These are phyloP conservation scores for Podarcis lilfordi DNA, from an alignment of 2,797 vertebrate species.

Conservation along the genomic window DNA sequence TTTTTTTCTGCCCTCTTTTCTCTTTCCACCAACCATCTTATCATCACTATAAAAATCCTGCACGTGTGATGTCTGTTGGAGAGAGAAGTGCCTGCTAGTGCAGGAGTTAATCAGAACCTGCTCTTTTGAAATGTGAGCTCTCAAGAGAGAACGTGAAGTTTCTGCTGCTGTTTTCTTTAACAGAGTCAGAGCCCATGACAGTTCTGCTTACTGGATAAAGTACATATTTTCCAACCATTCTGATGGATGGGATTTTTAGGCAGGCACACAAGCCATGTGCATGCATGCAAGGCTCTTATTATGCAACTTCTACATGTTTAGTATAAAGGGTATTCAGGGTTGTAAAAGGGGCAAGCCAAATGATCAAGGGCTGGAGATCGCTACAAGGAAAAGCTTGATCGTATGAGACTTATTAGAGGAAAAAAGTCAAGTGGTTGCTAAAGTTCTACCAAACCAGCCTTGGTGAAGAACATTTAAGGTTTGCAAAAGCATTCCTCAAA, in stretches of 20 bases:
- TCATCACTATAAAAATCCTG: background rate
- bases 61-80: background rate
- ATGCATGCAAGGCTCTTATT: too few relatives aligned
- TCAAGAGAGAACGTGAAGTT: background rate
- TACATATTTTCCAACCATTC: background rate
- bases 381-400: background rate
- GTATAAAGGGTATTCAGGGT: background rate
- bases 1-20: too few relatives aligned
- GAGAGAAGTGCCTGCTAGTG: background rate
- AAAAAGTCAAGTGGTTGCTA: too few relatives aligned
- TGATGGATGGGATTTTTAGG: background rate
- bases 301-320: too few relatives aligned
- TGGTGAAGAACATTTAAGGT: too few relatives aligned
- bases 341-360: background rate
- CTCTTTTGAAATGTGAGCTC: background rate
- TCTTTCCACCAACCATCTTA: background rate
- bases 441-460: too few relatives aligned
- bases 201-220: background rate
- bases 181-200: background rate
- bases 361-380: background rate
- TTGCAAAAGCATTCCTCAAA: too few relatives aligned
- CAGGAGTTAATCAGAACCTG: background rate
- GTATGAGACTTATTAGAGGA: too few relatives aligned
- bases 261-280: too few relatives aligned
- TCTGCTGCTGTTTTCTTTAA: background rate